These are phyloP conservation scores for Gadus macrocephalus DNA, from an alignment of 2,113 vertebrate species.

Conservation along the genomic window DNA sequence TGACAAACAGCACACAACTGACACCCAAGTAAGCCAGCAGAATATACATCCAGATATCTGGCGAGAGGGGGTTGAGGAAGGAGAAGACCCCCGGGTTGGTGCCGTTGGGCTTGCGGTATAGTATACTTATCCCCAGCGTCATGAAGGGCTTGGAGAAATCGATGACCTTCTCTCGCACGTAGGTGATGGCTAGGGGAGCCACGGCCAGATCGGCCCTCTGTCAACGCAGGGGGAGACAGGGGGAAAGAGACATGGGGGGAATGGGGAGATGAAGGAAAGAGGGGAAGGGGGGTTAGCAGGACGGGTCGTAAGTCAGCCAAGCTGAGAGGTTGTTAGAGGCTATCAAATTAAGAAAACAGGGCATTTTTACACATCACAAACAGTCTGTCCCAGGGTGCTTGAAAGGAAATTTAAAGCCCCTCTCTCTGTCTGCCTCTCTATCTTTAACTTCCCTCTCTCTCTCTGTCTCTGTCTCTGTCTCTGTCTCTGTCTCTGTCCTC, in stretches of 20 bases:
- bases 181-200: slow-evolving; percentile 96
- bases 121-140: slow-evolving; percentile 99
- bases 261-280: slow-evolving; percentile 50
- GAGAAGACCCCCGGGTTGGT: slow-evolving; percentile 99
- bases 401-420: slow-evolving; percentile 62
- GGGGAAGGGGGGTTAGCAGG: slow-evolving; percentile 47
- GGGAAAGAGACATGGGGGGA: not conserved
- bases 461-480: not conserved
- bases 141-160: slow-evolving; percentile 99
- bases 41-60: slow-evolving; percentile 99
- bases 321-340: slow-evolving; percentile 60
- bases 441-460: slow-evolving; percentile 21
- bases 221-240: slow-evolving; percentile 75
- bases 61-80: slow-evolving; percentile 99
- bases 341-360: slow-evolving; percentile 77
- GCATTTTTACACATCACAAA: slow-evolving; percentile 62
- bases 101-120: slow-evolving; percentile 99
- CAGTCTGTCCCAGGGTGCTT: slow-evolving; percentile 54
- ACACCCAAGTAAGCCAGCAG: slow-evolving; percentile 99
- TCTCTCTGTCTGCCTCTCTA: slow-evolving; percentile 3
- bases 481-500: too few species aligned
- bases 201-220: slow-evolving; percentile 99
- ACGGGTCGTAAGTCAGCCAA: slow-evolving; percentile 64
- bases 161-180: slow-evolving; percentile 97
- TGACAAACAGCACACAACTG: slow-evolving; percentile 99